phyloP scores from a whole-genome alignment of 1,140 invertebrate genomes.

The Meloidogyne exigua region DNA sequence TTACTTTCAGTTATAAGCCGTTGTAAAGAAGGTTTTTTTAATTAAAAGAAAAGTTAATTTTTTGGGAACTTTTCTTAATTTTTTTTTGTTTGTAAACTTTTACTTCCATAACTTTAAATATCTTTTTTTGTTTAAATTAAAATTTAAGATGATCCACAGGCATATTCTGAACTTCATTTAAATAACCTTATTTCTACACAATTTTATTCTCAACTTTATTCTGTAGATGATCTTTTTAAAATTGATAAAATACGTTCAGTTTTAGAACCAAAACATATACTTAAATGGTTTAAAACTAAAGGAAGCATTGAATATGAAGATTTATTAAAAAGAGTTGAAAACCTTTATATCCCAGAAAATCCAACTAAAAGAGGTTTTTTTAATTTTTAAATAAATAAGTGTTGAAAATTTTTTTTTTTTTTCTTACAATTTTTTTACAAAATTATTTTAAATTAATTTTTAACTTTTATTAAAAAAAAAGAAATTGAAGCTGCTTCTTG shows the following conservation, averaged over 20 bases:
- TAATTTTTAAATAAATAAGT: neutral
- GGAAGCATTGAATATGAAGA: conserved; percentile 25
- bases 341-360: neutral
- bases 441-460: no score
- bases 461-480: neutral
- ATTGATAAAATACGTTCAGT: conserved; percentile 12
- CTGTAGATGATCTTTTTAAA: conserved; percentile 2
- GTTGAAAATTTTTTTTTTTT: conserved; percentile 2
- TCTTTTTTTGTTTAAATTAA: no score
- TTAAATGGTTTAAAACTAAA: neutral
- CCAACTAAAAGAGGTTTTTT: neutral
- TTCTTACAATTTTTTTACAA: no score
- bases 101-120: no score
- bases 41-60: no score
- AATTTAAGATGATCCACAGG: neutral
- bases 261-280: conserved; percentile 12
- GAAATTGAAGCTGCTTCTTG: conserved; percentile 28
- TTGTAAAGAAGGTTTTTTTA: conserved; percentile 9
- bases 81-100: no score
- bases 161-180: conserved; percentile 14
- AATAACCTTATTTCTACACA: conserved; percentile 15
- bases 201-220: conserved; percentile 16
- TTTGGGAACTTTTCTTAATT: neutral
- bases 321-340: conserved; percentile 25
- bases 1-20: conserved; percentile 2